Conservation (phyloP, 2,113 vertebrate species). For the Xenopus tropicalis region UCB_Xtro_10.0 CM004447.2:131511501-131512000, state of each 20-base stretch:
- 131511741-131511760: slow-evolving; percentile 58
- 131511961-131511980: too few relatives aligned
- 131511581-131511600: slow-evolving; percentile 65
- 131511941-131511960: too few relatives aligned
- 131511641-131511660: slow-evolving; percentile 64
- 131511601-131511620: slow-evolving; percentile 58
- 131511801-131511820: too few relatives aligned
- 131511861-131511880: too few relatives aligned
- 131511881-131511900: too few relatives aligned
- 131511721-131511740: slow-evolving; percentile 64
- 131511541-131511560: slow-evolving; percentile 72
- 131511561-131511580: slow-evolving; percentile 60
- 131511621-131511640: slow-evolving; percentile 67
- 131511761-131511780: slow-evolving; percentile 46
- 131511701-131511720: slow-evolving; percentile 70
- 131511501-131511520: slow-evolving; percentile 66
- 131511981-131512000: too few relatives aligned
- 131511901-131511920: too few relatives aligned
- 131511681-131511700: slow-evolving; percentile 63
- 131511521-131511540: slow-evolving; percentile 69
- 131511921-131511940: too few relatives aligned
- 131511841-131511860: too few relatives aligned
- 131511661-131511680: slow-evolving; percentile 70
- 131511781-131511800: too few relatives aligned
- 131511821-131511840: too few relatives aligned